Percentiles rank a stretch among this genome's conserved stretches.
phyloP scores from a whole-genome alignment of 2,888 invertebrate species.

The Parelbella ahira region DNA sequence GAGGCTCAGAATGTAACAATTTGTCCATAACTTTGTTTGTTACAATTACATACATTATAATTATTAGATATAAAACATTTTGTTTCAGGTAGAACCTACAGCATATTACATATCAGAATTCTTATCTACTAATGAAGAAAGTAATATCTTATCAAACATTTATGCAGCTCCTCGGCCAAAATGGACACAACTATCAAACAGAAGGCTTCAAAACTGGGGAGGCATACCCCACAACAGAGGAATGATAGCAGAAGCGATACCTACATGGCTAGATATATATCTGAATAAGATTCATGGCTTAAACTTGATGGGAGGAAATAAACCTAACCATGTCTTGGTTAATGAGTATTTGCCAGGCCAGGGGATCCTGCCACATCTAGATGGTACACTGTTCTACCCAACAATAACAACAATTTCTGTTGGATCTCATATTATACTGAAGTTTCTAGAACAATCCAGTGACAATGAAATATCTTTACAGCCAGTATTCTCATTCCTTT shows the following conservation, averaged over 20 bases:
- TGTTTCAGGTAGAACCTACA: conserved; percentile 79
- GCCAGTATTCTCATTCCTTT: conserved; percentile 85
- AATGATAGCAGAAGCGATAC: conserved; percentile 93
- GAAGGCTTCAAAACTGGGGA: conserved; percentile 98
- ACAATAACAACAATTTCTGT: conserved; percentile 95
- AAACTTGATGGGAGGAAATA: conserved; percentile 84
- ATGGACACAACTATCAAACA: conserved; percentile 95
- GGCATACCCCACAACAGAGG: conserved; percentile 91
- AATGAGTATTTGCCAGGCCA: conserved; percentile 97
- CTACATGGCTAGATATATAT: conserved; percentile 89
- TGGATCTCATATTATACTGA: conserved; percentile 94
- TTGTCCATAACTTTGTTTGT: no score
- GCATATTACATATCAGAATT: conserved; percentile 94
- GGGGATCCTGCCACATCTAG: conserved; percentile 98
- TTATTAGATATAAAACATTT: background rate
- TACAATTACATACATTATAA: no score
- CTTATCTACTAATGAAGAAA: conserved; percentile 87
- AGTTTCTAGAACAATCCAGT: conserved; percentile 84
- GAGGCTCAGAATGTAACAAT: no score
- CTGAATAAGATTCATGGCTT: conserved; percentile 85
- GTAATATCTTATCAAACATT: conserved; percentile 85
- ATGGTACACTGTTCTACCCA: conserved; percentile 96
- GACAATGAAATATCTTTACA: conserved; percentile 50
- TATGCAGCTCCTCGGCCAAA: conserved; percentile 93
- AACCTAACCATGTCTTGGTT: conserved; percentile 95